These are phyloP conservation scores for Cepaea nemoralis DNA, from an alignment of 1,140 invertebrate genomes.

Conservation along the genomic window DNA sequence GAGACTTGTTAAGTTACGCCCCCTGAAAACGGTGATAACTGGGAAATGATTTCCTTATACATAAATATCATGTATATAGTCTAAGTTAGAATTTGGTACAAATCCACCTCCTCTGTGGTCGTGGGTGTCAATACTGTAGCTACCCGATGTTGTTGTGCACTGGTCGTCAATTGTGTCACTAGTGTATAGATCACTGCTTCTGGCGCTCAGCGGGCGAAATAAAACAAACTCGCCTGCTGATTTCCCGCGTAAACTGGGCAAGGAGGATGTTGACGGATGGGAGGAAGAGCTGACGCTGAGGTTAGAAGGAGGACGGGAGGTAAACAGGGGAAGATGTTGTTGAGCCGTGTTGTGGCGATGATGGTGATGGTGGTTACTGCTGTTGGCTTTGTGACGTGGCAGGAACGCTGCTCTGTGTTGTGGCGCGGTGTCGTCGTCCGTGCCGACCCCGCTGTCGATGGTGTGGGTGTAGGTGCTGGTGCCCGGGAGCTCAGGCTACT, in stretches of 20 bases:
- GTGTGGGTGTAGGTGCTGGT: slow-evolving; percentile 22
- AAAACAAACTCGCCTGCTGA: slow-evolving; percentile 35
- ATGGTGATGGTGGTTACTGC: slow-evolving; percentile 15
- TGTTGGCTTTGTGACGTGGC: not conserved
- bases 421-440: slow-evolving; percentile 44
- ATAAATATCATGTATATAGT: slow-evolving; percentile 39
- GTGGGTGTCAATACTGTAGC: slow-evolving; percentile 40
- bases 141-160: slow-evolving; percentile 47
- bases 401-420: slow-evolving; percentile 30
- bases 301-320: slow-evolving; percentile 20
- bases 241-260: slow-evolving; percentile 37
- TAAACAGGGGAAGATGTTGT: not conserved
- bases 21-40: no score
- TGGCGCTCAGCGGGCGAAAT: slow-evolving; percentile 39
- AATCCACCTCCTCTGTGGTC: not conserved
- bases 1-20: no score
- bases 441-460: slow-evolving; percentile 45
- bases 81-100: not conserved
- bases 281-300: slow-evolving; percentile 37
- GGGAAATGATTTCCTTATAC: no score
- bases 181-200: slow-evolving; percentile 37
- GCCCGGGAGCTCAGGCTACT: slow-evolving; percentile 41
- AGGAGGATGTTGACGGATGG: slow-evolving; percentile 35
- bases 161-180: slow-evolving; percentile 45
- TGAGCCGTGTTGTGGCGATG: not conserved